phyloP scores from a whole-genome alignment of 1,140 invertebrate genomes.

The Drosophila rufa region DNA sequence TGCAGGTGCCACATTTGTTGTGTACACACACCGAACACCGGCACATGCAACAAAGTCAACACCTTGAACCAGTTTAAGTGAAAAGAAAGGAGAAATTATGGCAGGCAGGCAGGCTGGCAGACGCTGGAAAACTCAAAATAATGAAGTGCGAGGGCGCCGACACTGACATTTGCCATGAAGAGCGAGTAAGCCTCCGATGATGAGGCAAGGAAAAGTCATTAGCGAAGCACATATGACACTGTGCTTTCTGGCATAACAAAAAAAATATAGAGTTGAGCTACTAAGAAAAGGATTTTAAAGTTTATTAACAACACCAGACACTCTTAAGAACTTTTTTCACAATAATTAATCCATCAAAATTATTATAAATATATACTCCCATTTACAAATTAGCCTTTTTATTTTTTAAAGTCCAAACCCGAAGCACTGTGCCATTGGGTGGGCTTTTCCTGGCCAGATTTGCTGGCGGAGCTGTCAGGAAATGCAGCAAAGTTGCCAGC shows the following conservation, averaged over 20 bases:
- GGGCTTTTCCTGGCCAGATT: conserved; percentile 42
- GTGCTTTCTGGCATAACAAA: neutral
- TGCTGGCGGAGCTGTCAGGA: conserved; percentile 61
- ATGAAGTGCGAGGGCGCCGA: conserved; percentile 72
- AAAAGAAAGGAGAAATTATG: conserved; percentile 57
- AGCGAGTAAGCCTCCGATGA: conserved; percentile 23
- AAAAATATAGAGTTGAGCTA: neutral
- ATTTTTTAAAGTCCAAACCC: fast-evolving
- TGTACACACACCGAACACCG: conserved; percentile 15
- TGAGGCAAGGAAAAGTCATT: conserved; percentile 76
- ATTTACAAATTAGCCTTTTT: neutral
- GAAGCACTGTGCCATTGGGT: conserved; percentile 37
- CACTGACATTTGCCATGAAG: conserved; percentile 43
- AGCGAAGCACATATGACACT: conserved; percentile 58
- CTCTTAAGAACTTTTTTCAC: neutral
- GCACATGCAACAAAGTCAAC: conserved; percentile 73
- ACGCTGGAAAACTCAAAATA: conserved; percentile 72
- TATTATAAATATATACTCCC: too few species aligned
- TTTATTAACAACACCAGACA: neutral
- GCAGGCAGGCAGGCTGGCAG: conserved; percentile 12
- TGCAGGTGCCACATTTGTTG: conserved; percentile 37
- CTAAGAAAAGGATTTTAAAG: neutral
- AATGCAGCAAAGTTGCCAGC: conserved; percentile 68
- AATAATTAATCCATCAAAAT: neutral
- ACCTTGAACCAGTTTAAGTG: conserved; percentile 79